Conservation (phyloP, 2,113 vertebrate genomes). For the Symphodus melops region DNA sequence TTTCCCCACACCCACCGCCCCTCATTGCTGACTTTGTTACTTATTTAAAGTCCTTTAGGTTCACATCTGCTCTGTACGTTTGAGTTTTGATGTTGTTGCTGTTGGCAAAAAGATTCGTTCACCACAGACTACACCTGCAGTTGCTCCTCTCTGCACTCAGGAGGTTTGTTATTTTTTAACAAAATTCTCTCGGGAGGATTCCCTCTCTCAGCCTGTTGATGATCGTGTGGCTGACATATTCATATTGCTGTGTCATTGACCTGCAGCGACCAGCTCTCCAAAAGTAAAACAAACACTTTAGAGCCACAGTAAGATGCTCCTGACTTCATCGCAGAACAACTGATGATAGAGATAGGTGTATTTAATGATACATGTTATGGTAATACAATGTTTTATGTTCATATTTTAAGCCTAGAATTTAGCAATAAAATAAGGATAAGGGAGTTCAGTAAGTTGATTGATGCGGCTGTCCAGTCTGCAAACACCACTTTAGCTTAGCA, state of each 20-base stretch:
- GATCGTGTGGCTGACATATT: slow-evolving; percentile 20
- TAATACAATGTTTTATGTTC: no score
- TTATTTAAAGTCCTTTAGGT: slow-evolving; percentile 19
- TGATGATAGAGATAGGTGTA: no score
- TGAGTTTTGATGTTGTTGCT: not conserved
- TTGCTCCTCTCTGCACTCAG: not conserved
- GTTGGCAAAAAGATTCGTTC: not conserved
- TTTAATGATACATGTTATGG: no score
- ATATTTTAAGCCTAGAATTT: no score
- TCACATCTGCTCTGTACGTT: not conserved
- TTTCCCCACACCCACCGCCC: not conserved
- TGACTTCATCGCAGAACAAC: not conserved
- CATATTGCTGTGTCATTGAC: slow-evolving; percentile 1
- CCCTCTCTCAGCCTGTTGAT: slow-evolving; percentile 18
- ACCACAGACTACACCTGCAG: not conserved
- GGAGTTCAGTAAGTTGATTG: no score
- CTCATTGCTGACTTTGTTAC: not conserved
- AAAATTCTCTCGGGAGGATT: slow-evolving; percentile 15
- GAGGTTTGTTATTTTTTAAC: slow-evolving; percentile 22
- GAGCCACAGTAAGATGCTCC: not conserved
- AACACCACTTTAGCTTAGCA: no score
- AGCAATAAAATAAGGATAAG: no score
- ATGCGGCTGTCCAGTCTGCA: no score
- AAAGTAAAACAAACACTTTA: not conserved
- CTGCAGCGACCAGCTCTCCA: not conserved